Percentiles rank a stretch among this genome's conserved stretches.
Conservation (phyloP, 2,113 vertebrate species). For the Melozone crissalis region DNA sequence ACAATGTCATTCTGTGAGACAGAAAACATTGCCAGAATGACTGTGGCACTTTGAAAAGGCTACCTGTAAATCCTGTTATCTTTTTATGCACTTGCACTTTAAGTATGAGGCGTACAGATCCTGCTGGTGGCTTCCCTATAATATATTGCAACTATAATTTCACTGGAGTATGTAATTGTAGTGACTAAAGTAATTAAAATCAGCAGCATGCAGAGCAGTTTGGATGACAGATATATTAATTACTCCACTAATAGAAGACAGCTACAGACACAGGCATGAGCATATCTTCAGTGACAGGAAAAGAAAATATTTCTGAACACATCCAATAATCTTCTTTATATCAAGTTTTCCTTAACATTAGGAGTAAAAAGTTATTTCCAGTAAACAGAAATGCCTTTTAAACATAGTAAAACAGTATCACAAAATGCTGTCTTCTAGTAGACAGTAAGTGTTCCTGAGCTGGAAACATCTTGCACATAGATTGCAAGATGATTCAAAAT, state of each 20-base stretch:
- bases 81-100: background rate
- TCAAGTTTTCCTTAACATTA: background rate
- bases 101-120: background rate
- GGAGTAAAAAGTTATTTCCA: background rate
- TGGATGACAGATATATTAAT: background rate
- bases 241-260: background rate
- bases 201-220: background rate
- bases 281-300: background rate
- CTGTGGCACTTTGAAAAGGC: background rate
- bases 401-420: background rate
- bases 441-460: background rate
- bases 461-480: background rate
- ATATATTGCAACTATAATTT: background rate
- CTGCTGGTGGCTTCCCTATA: background rate
- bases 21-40: background rate
- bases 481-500: background rate
- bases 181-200: constrained; percentile 8
- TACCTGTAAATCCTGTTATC: background rate
- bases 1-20: background rate
- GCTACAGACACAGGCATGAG: background rate
- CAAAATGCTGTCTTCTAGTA: background rate
- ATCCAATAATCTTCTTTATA: background rate
- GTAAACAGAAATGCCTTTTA: background rate
- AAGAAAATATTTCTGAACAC: background rate
- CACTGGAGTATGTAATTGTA: background rate